These are phyloP conservation scores for Caenorhabditis sp. DNA, from an alignment of 2,888 invertebrate species.

Conservation along the genomic window DNA sequence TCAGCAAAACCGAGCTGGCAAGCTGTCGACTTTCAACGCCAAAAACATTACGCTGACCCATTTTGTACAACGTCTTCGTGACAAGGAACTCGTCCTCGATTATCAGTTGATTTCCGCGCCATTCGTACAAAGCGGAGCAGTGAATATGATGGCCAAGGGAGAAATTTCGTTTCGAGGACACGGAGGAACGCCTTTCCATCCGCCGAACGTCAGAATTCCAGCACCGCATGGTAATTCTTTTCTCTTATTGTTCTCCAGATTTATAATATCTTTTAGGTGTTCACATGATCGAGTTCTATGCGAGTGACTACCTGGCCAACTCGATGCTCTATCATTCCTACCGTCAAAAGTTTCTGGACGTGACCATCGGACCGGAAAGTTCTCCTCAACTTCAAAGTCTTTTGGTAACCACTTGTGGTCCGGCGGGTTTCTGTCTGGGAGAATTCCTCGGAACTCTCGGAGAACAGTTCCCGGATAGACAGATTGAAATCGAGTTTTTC, in stretches of 20 bases:
- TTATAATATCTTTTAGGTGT: slow-evolving; percentile 60
- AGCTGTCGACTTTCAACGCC: slow-evolving; percentile 45
- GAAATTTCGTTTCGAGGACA: slow-evolving; percentile 76
- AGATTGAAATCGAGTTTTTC: slow-evolving; percentile 68
- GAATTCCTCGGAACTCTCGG: slow-evolving; percentile 77
- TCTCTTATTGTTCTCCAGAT: neutral
- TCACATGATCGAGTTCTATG: slow-evolving; percentile 78
- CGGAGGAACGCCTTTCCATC: slow-evolving; percentile 78
- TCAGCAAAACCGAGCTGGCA: slow-evolving; percentile 31
- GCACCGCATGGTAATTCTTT: slow-evolving; percentile 71
- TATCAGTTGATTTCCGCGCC: slow-evolving; percentile 74
- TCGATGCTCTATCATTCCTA: slow-evolving; percentile 78
- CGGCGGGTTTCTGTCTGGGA: slow-evolving; percentile 76
- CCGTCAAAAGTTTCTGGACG: slow-evolving; percentile 75
- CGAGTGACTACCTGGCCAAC: slow-evolving; percentile 77
- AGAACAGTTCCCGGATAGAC: slow-evolving; percentile 75
- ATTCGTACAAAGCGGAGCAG: slow-evolving; percentile 74
- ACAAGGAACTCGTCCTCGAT: slow-evolving; percentile 74
- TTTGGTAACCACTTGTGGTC: slow-evolving; percentile 74
- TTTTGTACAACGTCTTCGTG: slow-evolving; percentile 71
- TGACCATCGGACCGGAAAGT: slow-evolving; percentile 74
- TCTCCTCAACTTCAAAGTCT: slow-evolving; percentile 69
- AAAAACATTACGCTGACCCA: slow-evolving; percentile 72
- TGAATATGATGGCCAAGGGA: slow-evolving; percentile 76
- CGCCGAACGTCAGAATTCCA: slow-evolving; percentile 76